Base-by-base conservation (phyloP, 2,888 invertebrate genomes). In the Ferdinandea cuprea region DNA sequence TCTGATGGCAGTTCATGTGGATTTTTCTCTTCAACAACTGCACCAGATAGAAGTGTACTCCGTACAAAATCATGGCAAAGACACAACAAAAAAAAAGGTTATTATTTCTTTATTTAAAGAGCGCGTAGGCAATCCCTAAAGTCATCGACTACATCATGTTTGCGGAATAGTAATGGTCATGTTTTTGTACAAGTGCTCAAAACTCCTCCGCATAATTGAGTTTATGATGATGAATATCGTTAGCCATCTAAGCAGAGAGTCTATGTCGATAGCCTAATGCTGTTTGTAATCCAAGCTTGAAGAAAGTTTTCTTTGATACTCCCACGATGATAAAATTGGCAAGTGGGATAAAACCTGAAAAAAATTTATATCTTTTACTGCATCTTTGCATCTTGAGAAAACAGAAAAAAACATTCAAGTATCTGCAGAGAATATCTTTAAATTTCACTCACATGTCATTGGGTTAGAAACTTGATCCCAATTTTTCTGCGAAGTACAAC, bases 151-250 rank as follows among this genome's bases (percentile, higher is more conserved):
- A 44, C 40, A 54, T 42, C 69, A 42, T 72, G 81, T 72, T 77
- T 58, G 66, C 30, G 48, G 66, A 37, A 77, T 77, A 72, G 77
- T 77, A 77, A 83, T 83, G 72, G 72, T 77, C 81, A 83, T 83
- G 81, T 71, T 65, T 54, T 65, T 65, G 32, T 54, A 59, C 76
- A 59, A 65, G 58, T 35, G 37, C 37, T 46, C 54, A 44, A 48
- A 17, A 72, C 77, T 72, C 81, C 77, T 77, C 72, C 77, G 61
- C 77, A 81, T 77, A 77, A 77, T 76, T 71, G 76, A 30, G 44
- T 46, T 81, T 71, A 63, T 50, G 79, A 69, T 54, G 65, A 76
- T 58, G 80, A 69, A 61, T 76, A 56, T 65, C 63, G 59, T 59
- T 52, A 59, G 69, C 8, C 58, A 63, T 50, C 56, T 74, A 68